These are phyloP conservation scores for Zingel zingel DNA, from an alignment of 2,113 vertebrate species.

Conservation along the genomic window DNA sequence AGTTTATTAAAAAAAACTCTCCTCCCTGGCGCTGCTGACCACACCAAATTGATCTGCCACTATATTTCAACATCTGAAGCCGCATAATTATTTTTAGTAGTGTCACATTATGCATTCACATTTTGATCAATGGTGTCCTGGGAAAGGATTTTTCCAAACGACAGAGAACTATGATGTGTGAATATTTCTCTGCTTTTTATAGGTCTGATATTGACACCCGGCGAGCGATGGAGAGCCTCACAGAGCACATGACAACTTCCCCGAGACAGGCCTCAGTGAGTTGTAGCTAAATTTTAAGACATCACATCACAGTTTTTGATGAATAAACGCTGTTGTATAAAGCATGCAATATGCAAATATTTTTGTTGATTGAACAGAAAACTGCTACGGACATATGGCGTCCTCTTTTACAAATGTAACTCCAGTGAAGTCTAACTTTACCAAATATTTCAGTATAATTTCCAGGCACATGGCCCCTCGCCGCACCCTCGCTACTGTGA, in stretches of 20 bases:
- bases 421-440: slow-evolving; percentile 30
- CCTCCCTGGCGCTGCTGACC: slow-evolving; percentile 29
- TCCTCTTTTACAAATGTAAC: slow-evolving; percentile 7
- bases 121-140: slow-evolving; percentile 40
- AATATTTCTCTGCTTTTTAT: slow-evolving; percentile 26
- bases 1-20: slow-evolving; percentile 58
- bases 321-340: slow-evolving; percentile 19
- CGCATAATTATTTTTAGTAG: slow-evolving; percentile 30
- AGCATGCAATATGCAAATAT: slow-evolving; percentile 22
- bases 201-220: slow-evolving; percentile 92
- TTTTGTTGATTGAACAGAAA: slow-evolving; percentile 19
- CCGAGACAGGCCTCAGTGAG: slow-evolving; percentile 90
- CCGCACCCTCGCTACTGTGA: slow-evolving; percentile 26
- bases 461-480: slow-evolving; percentile 19
- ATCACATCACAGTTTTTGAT: slow-evolving; percentile 21
- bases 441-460: slow-evolving; percentile 29
- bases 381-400: neutral
- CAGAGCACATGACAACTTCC: slow-evolving; percentile 83
- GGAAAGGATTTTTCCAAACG: slow-evolving; percentile 22
- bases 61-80: slow-evolving; percentile 49
- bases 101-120: slow-evolving; percentile 44
- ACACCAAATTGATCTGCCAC: slow-evolving; percentile 35
- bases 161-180: slow-evolving; percentile 2
- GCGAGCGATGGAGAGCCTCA: slow-evolving; percentile 87
- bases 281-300: slow-evolving; percentile 32